These are phyloP conservation scores for Oscheius sp. DNA, from an alignment of 2,888 invertebrate species.

Conservation along the genomic window DNA sequence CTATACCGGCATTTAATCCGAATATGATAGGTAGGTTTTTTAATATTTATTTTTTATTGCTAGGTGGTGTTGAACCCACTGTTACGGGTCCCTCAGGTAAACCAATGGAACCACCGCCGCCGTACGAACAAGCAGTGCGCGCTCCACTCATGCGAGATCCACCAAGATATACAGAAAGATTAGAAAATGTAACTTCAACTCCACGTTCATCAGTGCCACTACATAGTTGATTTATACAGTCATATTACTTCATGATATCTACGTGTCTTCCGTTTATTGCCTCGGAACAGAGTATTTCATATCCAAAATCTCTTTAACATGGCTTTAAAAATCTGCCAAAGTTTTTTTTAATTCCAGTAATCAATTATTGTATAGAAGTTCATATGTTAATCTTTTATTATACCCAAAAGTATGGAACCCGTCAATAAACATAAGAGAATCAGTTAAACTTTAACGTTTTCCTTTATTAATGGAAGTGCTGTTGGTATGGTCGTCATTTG, in stretches of 20 bases:
- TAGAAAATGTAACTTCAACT: too few relatives aligned
- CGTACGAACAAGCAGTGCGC: conserved; percentile 58
- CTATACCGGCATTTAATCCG: conserved; percentile 58
- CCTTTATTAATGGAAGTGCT: background rate
- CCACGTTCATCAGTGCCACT: too few relatives aligned
- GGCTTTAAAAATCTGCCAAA: background rate
- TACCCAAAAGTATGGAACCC: background rate
- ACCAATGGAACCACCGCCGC: conserved; percentile 54
- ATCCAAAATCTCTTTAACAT: conserved; percentile 11
- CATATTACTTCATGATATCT: background rate
- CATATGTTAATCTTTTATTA: background rate
- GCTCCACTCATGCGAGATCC: conserved; percentile 37
- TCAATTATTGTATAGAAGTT: background rate
- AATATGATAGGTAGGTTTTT: conserved; percentile 44
- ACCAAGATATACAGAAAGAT: conserved; percentile 36
- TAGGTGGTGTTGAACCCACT: conserved; percentile 46
- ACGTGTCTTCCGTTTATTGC: conserved; percentile 8
- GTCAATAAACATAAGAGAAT: conserved; percentile 2
- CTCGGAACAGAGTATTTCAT: conserved; percentile 15
- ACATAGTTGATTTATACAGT: too few relatives aligned
- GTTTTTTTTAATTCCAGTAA: background rate
- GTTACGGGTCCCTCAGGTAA: background rate
- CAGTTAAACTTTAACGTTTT: background rate
- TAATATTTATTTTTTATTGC: background rate
- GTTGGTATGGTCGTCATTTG: background rate